Evolutionary conservation across 2,113 vertebrate species (phyloP).

Genomic region (Microcebus tavaratra): DNA sequence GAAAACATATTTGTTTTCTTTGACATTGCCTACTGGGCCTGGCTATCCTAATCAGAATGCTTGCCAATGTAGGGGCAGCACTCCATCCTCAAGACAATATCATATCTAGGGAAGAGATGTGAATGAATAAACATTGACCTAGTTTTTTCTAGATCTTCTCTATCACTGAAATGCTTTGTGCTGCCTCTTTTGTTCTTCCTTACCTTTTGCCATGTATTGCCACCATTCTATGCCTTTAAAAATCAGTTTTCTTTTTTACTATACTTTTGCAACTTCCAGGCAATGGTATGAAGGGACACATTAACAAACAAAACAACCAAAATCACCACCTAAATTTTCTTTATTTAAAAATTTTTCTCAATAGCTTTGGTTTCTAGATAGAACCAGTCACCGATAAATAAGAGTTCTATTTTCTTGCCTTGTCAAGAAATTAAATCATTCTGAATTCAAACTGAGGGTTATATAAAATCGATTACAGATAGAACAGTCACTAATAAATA

Average conservation of each 20-base stretch:
- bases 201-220: background rate
- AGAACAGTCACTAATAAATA: no score
- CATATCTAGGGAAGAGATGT: background rate
- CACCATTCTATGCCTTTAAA: background rate
- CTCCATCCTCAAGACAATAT: background rate
- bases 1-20: background rate
- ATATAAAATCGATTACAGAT: background rate
- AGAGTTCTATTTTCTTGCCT: background rate
- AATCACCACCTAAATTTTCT: background rate
- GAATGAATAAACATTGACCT: background rate
- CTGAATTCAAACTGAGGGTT: constrained; percentile 11
- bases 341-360: background rate
- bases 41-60: background rate
- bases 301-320: background rate
- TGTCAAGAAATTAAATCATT: constrained; percentile 47
- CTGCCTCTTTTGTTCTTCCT: constrained; percentile 4
- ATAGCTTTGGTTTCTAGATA: background rate
- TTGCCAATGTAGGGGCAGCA: background rate
- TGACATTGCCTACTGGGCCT: background rate
- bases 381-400: background rate
- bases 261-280: constrained; percentile 21
- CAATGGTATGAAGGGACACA: background rate
- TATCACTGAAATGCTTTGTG: background rate
- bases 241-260: constrained; percentile 42
- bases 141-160: background rate